Evolutionary conservation across 2,113 vertebrate genomes (phyloP), one percentile per base, ranked within the genome.

Genomic region (Psephotus haematonotus): DNA sequence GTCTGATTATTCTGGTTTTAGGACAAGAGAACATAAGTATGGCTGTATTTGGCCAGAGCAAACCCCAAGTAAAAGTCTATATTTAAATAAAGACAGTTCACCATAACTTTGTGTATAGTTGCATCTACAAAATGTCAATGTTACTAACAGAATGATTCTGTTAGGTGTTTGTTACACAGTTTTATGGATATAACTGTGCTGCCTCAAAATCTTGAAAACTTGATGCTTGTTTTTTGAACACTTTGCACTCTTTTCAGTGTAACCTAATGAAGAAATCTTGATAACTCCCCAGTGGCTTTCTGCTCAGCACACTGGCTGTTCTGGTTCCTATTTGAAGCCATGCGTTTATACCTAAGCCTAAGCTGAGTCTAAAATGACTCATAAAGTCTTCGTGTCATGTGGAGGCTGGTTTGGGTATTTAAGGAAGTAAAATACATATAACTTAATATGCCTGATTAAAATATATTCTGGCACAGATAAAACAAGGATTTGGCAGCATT

Each of bases 401-500:
- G 50, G 67, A 60, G 39, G 31, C 59, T 81, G 4, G 55, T 82
- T 91, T 81, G 52, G 88, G 47, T 82, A 83, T 67, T 52, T 72
- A 86, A 93, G 39, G 70, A 89, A 76, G 60, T 71, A 74, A 95
- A 91, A 86, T 50, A 62, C n/a, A 19, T 84, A 57, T 93, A 55
- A 77, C 55, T 91, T 92, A 81, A 95, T 88, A n/a, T 18, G 67
- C 22, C 67, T 64, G 79, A 88, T 87, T 94, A 85, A 92, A 96
- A 68, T 22, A 52, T 81, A 35, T 83, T 83, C 57, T 91, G 33
- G 65, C 87, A 74, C 77, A 94, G 85, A 89, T 92, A 62, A 86
- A 89, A 49, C 33, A 86, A 81, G 78, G n/a, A 35, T 92, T 94
- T 96, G 90, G 70, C 69, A 90, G 53, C 80, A 55, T 82, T 88